A percentile compares a stretch with the other conserved stretches of the same genome.
Conservation (phyloP, 92 coral and sea anemone genomes). For the Zoanthus solanderi region DNA sequence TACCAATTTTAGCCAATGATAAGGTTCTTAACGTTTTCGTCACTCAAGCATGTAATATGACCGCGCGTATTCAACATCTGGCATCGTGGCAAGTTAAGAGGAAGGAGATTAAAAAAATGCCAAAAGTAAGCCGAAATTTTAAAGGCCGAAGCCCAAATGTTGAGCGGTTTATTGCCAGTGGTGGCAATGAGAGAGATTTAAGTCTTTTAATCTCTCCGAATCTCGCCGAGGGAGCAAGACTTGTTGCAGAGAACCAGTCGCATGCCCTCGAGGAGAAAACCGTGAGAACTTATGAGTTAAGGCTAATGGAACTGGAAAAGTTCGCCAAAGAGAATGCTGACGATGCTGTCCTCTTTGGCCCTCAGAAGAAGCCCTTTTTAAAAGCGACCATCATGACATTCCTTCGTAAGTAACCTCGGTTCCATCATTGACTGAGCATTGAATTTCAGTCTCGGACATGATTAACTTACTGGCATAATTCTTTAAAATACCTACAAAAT, state of each 20-base stretch:
- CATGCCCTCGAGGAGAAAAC: neutral
- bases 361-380: slow-evolving; percentile 43
- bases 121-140: neutral
- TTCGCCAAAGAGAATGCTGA: slow-evolving; percentile 43
- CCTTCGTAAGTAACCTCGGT: slow-evolving; percentile 42
- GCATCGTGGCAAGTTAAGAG: too few relatives aligned
- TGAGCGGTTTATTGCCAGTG: neutral
- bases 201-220: slow-evolving; percentile 17
- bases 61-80: too few relatives aligned
- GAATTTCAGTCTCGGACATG: too few relatives aligned
- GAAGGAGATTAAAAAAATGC: too few relatives aligned
- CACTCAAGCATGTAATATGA: neutral
- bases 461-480: too few relatives aligned
- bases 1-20: too few relatives aligned
- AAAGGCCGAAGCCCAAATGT: slow-evolving; percentile 49
- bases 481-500: too few relatives aligned
- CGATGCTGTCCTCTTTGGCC: slow-evolving; percentile 45
- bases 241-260: slow-evolving; percentile 44
- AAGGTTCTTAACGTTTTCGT: too few relatives aligned
- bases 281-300: slow-evolving; percentile 46
- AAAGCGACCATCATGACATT: slow-evolving; percentile 49
- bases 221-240: slow-evolving; percentile 46
- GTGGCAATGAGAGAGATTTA: slow-evolving; percentile 32
- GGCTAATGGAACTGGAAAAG: slow-evolving; percentile 45
- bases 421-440: too few relatives aligned